phyloP scores from a whole-genome alignment of 2,797 vertebrate genomes.

The Morelia viridis region DNA sequence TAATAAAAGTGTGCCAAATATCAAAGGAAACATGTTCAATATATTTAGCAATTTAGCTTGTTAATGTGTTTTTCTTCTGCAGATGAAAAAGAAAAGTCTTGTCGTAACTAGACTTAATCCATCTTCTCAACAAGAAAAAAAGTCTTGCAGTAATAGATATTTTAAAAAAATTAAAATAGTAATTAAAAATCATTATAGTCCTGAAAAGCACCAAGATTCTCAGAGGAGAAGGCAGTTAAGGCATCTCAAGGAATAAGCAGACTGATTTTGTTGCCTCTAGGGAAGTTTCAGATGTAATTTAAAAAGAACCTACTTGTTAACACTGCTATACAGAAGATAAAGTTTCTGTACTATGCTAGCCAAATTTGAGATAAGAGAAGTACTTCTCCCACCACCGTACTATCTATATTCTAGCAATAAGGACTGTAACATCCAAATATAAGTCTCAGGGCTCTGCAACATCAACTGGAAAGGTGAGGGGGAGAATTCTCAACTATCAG shows the following conservation, averaged over 20 bases:
- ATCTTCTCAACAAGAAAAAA: slow-evolving; percentile 43
- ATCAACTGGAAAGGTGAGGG: background rate
- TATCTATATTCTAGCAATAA: background rate
- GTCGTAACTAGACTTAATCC: slow-evolving; percentile 7
- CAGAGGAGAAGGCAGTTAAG: slow-evolving; percentile 24
- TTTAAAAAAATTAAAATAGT: background rate
- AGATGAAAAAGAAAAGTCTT: background rate
- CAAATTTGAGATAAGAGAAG: slow-evolving; percentile 40
- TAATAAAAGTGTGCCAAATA: rapidly evolving
- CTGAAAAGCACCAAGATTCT: slow-evolving; percentile 19
- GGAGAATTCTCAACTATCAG: background rate
- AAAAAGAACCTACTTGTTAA: slow-evolving; percentile 29
- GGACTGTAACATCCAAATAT: background rate
- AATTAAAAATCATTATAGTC: slow-evolving; percentile 27
- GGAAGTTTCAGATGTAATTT: slow-evolving; percentile 30
- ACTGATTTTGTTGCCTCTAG: slow-evolving; percentile 20
- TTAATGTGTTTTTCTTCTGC: background rate
- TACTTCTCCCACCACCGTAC: background rate
- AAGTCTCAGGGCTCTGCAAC: background rate
- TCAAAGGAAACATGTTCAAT: slow-evolving; percentile 46
- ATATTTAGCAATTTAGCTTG: slow-evolving; percentile 39
- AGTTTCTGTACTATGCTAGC: slow-evolving; percentile 13
- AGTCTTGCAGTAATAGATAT: slow-evolving; percentile 34
- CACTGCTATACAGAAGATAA: slow-evolving; percentile 17
- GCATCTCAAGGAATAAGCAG: slow-evolving; percentile 17